A percentile compares a stretch with the other conserved stretches of the same genome.
Conservation (phyloP, 2,113 vertebrate genomes). For the Gymnarchus niloticus region DNA sequence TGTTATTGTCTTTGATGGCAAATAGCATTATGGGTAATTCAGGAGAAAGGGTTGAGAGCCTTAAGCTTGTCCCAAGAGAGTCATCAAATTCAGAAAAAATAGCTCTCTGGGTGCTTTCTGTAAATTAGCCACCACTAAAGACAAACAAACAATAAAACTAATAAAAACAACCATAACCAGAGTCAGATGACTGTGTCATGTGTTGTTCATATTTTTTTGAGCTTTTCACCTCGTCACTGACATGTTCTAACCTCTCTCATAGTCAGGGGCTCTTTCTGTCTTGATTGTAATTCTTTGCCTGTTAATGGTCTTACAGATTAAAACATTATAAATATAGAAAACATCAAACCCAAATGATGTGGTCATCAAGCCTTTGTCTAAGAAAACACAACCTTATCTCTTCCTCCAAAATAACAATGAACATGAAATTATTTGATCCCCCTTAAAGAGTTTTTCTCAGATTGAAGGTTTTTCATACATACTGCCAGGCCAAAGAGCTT, state of each 20-base stretch:
- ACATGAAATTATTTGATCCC: neutral
- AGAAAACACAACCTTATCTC: neutral
- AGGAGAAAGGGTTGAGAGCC: neutral
- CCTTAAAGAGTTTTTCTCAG: neutral
- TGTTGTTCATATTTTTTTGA: neutral
- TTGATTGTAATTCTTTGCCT: neutral
- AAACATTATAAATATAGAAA: neutral
- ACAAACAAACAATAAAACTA: neutral
- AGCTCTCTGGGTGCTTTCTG: neutral
- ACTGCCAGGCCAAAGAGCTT: neutral
- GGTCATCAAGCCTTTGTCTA: neutral
- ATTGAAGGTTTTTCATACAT: neutral
- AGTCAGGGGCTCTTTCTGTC: neutral
- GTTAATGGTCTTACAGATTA: too few relatives aligned
- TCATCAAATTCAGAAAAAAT: neutral
- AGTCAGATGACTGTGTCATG: neutral
- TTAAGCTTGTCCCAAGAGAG: neutral
- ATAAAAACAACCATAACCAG: neutral
- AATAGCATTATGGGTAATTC: neutral
- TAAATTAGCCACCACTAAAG: neutral
- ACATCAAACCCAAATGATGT: neutral
- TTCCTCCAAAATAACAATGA: neutral
- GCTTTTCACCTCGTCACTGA: neutral
- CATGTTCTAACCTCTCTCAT: too few relatives aligned
- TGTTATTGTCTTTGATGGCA: neutral